phyloP scores from a whole-genome alignment of 2,113 vertebrate genomes.

The Pollimyrus isidori region DNA sequence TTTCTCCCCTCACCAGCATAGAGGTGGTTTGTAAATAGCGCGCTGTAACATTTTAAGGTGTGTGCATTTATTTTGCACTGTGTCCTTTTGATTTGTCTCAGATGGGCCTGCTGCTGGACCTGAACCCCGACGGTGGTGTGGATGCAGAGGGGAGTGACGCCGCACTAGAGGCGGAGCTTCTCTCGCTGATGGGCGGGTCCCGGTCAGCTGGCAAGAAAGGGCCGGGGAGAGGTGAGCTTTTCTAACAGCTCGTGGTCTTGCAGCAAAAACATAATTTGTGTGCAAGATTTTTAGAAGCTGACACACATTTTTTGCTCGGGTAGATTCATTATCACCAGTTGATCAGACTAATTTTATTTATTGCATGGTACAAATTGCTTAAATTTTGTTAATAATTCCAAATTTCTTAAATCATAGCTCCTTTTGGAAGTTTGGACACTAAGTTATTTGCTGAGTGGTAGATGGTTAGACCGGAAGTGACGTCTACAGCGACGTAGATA shows the following conservation, averaged over 20 bases:
- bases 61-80: not conserved
- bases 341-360: not conserved
- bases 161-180: slow-evolving; percentile 76
- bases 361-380: not conserved
- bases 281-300: not conserved
- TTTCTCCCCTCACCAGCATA: not conserved
- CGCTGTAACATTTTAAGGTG: not conserved
- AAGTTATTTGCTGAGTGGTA: not conserved
- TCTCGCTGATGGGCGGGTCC: slow-evolving; percentile 67
- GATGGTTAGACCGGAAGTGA: not conserved
- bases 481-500: not conserved
- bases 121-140: slow-evolving; percentile 62
- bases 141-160: slow-evolving; percentile 64
- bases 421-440: not conserved
- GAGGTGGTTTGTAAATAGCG: not conserved
- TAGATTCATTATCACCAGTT: not conserved
- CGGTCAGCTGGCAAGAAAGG: slow-evolving; percentile 48
- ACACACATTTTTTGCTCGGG: not conserved
- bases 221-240: slow-evolving; percentile 62
- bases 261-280: not conserved
- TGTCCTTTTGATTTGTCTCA: slow-evolving; percentile 30
- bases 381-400: not conserved
- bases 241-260: too few species aligned
- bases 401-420: not conserved
- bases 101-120: slow-evolving; percentile 77